Base-by-base conservation (phyloP, 2,113 vertebrate genomes). In the Scolopax mira region DNA sequence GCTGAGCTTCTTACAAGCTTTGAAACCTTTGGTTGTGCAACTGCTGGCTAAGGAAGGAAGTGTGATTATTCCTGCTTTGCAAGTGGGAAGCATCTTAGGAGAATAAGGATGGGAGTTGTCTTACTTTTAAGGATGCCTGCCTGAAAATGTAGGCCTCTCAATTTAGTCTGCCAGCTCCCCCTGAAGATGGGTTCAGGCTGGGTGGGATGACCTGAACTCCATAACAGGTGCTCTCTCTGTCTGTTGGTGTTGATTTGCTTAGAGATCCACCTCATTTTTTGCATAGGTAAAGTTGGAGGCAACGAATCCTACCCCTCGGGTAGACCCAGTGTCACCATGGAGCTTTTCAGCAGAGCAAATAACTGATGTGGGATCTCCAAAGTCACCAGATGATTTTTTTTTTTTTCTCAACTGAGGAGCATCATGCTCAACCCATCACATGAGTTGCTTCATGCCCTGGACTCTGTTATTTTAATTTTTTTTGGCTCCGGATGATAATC, bases 61-160 rank as follows among this genome's bases (percentile, higher is more conserved):
- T 66, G 77, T 77, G 85, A 73, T 88, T 61, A 90, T 81, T 90
- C 85, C 85, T 35, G 55, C 67, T 81, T 80, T 93, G 70, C 79
- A 66, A 39, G 60, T 42, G 65, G 73, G 91, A 88, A 89, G 64
- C 44, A 28, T 33, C 4, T 85, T 67, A 87, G 85, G 79, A 84
- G 54, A 57, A 48, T 13, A 65, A 73, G 35, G 44, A 39, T 55
- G 64, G 65, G 49, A 89, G 73, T 18, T 51, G 42, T 72, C 77
- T 64, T 64, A 19, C 44, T 83, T 35, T 83, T 35, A 69, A 72
- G 81, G 73, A 73, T 46, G n/a, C 35, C 39, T 90, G 78, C 39
- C 64, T 60, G 5, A 83, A 77, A 72, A 33, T 17, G 1, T 15
- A 49, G 35, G 33, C 46, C 10, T 75, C 35, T 33, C 30, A 39